Base-by-base conservation (phyloP, 2,113 vertebrate genomes). In the Trichomycterus rosablanca region DNA sequence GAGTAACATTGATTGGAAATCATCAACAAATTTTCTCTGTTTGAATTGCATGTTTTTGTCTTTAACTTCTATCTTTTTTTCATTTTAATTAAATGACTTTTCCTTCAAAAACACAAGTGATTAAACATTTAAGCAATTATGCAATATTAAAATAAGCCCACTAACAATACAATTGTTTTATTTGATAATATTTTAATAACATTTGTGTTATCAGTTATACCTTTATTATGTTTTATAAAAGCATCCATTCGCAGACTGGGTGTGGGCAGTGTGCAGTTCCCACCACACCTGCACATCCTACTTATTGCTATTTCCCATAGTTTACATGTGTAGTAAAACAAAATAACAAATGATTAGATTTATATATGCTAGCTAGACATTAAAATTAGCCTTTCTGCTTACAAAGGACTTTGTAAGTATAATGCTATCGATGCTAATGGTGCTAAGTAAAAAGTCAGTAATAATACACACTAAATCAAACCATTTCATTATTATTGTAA, bases 271-370 rank as follows among this genome's bases (percentile, higher is more conserved):
- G 2, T 51, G 18, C 20, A 12, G 19, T 61, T 34, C 39, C 60
- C 26, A 28, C 50, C 24, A 51, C 2, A 48, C 44, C 57, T 43
- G 44, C 28, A 66, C 63, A 65, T 66, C 55, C 55, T 71, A 74
- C 68, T 87, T 87, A 87, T 89, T 89, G 87, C 87, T 86, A 76
- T 77, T 67, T 58, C 22, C 48, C 72, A 63, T 30, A 67, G 71
- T 77, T 79, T 71, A 75, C 10, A 4, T 75, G 73, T 76, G 73
- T 71, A 80, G 78, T 58, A 75, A 80, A 67, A 69, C 14, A 52
- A 78, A 76, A 75, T 78, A 67, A 82, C 67, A 53, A 12, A 53
- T 2, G 19, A 34, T n/a, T n/a, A 53, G 68, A 81, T 80, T 43
- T 59, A 76, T 73, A 71, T 81, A 76, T 78, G 67, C 66, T 73